These are phyloP conservation scores for Squalus acanthias DNA, from an alignment of 2,797 vertebrate genomes.

Conservation along the genomic window DNA sequence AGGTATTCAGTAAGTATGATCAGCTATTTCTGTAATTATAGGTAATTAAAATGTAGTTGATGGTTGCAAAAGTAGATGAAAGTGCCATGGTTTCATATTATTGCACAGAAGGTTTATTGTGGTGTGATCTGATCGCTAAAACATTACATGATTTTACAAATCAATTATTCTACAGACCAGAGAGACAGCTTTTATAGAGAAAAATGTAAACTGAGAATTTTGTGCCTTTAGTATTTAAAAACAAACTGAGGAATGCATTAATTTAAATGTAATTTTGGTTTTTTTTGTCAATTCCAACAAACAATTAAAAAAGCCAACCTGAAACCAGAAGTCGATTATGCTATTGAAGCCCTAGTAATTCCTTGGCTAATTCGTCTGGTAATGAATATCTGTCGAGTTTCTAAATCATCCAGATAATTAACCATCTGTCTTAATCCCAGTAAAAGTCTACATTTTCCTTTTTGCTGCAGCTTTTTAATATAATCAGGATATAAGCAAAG, in stretches of 20 bases:
- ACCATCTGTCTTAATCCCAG: not conserved
- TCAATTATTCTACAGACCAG: not conserved
- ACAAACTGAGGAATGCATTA: not conserved
- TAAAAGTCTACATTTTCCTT: not conserved
- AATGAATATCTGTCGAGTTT: slow-evolving; percentile 26
- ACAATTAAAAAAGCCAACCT: not conserved
- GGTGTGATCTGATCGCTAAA: not conserved
- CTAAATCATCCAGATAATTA: slow-evolving; percentile 23
- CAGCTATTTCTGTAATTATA: not conserved
- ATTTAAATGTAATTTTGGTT: not conserved
- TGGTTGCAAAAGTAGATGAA: not conserved
- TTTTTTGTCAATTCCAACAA: not conserved
- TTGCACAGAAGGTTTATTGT: not conserved
- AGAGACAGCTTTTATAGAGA: not conserved
- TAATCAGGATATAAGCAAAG: not conserved
- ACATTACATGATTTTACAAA: not conserved
- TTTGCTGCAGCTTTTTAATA: not conserved
- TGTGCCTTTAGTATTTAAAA: not conserved
- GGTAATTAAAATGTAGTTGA: not conserved
- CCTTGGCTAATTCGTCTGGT: not conserved
- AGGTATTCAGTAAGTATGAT: not conserved
- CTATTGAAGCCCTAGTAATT: slow-evolving; percentile 12
- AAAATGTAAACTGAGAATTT: not conserved
- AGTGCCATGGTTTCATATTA: not conserved
- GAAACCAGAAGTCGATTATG: not conserved